Evolutionary conservation across 2,888 invertebrate genomes (phyloP).

Genomic region (Meganola albula): DNA sequence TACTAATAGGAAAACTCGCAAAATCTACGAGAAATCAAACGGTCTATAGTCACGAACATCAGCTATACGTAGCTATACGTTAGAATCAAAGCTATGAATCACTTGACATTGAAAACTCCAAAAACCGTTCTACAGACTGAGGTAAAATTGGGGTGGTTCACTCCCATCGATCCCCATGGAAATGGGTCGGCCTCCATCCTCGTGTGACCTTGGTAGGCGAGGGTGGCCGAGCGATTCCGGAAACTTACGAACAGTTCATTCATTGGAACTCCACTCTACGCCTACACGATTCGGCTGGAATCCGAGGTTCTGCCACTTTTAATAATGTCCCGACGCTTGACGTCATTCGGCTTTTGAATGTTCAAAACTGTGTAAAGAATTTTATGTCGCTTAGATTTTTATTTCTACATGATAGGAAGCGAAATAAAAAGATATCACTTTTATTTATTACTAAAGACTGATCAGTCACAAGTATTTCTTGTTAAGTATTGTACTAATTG

Average conservation of each 20-base stretch:
- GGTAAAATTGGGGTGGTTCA: constrained; percentile 49
- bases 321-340: constrained; percentile 38
- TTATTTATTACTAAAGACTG: too few relatives aligned
- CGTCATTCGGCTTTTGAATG: constrained; percentile 23
- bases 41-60: constrained; percentile 52
- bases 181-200: constrained; percentile 55
- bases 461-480: too few relatives aligned
- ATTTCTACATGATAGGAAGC: not conserved
- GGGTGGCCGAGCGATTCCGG: constrained; percentile 53
- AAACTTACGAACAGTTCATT: constrained; percentile 59
- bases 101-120: constrained; percentile 72
- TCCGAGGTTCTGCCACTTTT: constrained; percentile 35
- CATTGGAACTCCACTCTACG: constrained; percentile 40
- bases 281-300: constrained; percentile 34
- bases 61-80: constrained; percentile 42
- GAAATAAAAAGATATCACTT: too few relatives aligned
- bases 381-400: too few relatives aligned
- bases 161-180: constrained; percentile 72
- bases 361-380: too few relatives aligned
- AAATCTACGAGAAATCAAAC: constrained; percentile 26
- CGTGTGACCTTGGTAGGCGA: constrained; percentile 57
- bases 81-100: constrained; percentile 53
- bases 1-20: constrained; percentile 16
- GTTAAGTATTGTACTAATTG: too few relatives aligned
- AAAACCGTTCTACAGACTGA: constrained; percentile 46